A percentile compares a stretch with the other conserved stretches of the same genome.
Evolutionary conservation across 2,888 invertebrate genomes (phyloP).

Genomic region (Sycophila texana): DNA sequence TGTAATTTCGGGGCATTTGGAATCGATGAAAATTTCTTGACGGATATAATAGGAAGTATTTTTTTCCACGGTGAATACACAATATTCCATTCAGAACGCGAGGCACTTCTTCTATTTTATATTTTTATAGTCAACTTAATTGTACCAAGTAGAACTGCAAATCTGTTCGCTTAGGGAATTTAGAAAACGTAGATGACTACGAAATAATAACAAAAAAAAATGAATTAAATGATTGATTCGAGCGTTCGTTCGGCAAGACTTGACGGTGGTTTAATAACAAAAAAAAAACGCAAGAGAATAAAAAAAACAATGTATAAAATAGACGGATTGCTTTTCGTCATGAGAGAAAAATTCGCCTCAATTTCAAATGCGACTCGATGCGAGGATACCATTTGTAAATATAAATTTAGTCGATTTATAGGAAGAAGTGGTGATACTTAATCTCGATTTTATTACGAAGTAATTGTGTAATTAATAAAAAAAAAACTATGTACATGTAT

Average conservation of each 20-base stretch:
- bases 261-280: not conserved
- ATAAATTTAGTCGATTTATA: conserved; percentile 42
- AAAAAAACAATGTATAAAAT: conserved; percentile 30
- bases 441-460: conserved; percentile 63
- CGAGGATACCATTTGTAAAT: conserved; percentile 46
- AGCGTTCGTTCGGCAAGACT: not conserved
- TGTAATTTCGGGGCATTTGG: conserved; percentile 25
- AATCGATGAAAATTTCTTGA: conserved; percentile 38
- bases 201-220: not conserved
- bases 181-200: not conserved
- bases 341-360: conserved; percentile 27
- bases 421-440: conserved; percentile 48
- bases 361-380: conserved; percentile 37
- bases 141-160: not conserved
- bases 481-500: conserved; percentile 39
- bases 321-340: conserved; percentile 34
- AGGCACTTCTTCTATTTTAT: conserved; percentile 36
- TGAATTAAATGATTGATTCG: not conserved
- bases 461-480: conserved; percentile 54
- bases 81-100: not conserved
- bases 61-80: not conserved
- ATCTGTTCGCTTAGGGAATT: not conserved
- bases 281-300: not conserved
- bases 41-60: not conserved
- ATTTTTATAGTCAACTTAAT: conserved; percentile 32